These are phyloP conservation scores for Oreochromis spilurus DNA, from an alignment of 2,113 vertebrate genomes.

Conservation along the genomic window DNA sequence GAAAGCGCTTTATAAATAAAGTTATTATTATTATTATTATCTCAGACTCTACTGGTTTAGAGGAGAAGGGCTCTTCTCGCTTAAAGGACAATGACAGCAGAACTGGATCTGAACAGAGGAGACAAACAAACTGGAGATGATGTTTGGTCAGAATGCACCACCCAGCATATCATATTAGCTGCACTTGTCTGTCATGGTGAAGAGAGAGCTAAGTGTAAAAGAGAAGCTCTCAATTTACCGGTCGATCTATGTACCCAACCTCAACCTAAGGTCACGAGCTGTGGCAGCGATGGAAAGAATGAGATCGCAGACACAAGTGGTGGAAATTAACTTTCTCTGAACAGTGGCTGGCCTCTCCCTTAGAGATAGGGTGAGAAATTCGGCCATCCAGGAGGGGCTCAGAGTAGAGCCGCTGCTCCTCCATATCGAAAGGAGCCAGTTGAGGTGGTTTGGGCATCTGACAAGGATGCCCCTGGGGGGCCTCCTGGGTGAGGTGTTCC, in stretches of 20 bases:
- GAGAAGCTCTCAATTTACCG: neutral
- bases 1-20: no score
- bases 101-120: neutral
- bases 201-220: neutral
- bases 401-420: neutral
- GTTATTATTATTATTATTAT: no score
- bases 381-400: neutral
- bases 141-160: neutral
- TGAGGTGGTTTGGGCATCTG: neutral
- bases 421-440: neutral
- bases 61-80: neutral
- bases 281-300: neutral
- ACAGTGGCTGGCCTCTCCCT: neutral
- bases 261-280: neutral
- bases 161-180: neutral
- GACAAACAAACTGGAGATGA: neutral
- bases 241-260: neutral
- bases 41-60: no score
- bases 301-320: neutral
- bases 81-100: neutral
- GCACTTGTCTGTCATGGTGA: neutral
- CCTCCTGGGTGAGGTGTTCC: neutral
- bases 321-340: neutral
- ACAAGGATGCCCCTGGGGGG: neutral
- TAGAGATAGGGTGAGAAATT: neutral